A percentile compares a stretch with the other conserved stretches of the same genome.
phyloP scores from a whole-genome alignment of 2,888 invertebrate genomes.

The Mythimna ferrago region DNA sequence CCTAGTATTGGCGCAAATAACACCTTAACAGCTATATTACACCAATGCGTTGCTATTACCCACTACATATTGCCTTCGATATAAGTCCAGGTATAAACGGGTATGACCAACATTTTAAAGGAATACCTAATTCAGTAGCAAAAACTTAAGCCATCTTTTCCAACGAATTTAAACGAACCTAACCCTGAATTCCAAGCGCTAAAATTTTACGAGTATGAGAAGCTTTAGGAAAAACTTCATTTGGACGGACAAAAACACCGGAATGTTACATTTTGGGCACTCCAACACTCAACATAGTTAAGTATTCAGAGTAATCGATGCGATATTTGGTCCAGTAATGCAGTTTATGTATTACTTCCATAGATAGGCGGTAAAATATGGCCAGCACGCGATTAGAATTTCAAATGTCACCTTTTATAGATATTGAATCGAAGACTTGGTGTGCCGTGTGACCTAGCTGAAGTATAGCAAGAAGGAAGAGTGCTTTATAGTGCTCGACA shows the following conservation, averaged over 20 bases:
- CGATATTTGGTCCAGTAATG: slow-evolving; percentile 48
- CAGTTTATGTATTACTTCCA: slow-evolving; percentile 49
- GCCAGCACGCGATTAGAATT: slow-evolving; percentile 48
- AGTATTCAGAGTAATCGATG: slow-evolving; percentile 33
- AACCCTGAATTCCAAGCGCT: slow-evolving; percentile 18
- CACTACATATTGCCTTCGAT: too few relatives aligned
- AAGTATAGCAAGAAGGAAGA: slow-evolving; percentile 46
- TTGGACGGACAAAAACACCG: slow-evolving; percentile 13
- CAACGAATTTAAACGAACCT: slow-evolving; percentile 20
- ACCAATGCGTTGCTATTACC: too few relatives aligned
- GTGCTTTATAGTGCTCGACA: slow-evolving; percentile 28
- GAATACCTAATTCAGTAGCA: background rate
- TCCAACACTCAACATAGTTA: slow-evolving; percentile 31
- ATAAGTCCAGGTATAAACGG: background rate
- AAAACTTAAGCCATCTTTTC: slow-evolving; percentile 23
- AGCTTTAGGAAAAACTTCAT: slow-evolving; percentile 32
- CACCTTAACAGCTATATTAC: too few relatives aligned
- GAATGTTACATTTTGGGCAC: slow-evolving; percentile 32
- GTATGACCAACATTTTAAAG: background rate
- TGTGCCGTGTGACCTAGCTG: slow-evolving; percentile 33
- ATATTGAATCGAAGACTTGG: slow-evolving; percentile 39
- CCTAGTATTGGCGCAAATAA: too few relatives aligned
- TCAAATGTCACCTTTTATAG: slow-evolving; percentile 58
- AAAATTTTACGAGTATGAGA: slow-evolving; percentile 19
- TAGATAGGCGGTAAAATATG: slow-evolving; percentile 39